phyloP scores from a whole-genome alignment of 2,888 invertebrate species.

The Acrobasis repandana region DNA sequence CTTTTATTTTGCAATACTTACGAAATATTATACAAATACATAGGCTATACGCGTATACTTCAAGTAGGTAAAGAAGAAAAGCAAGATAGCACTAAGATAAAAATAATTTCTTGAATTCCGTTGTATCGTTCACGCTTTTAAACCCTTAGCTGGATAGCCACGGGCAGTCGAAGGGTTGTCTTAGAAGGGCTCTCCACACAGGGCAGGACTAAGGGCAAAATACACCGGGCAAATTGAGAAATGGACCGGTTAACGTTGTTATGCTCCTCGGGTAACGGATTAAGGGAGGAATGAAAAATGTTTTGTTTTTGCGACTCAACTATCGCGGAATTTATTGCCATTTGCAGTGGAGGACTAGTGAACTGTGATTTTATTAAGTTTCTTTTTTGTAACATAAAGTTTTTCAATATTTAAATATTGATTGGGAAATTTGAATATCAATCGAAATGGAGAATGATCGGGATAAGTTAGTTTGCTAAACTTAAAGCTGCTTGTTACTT shows the following conservation, averaged over 20 bases:
- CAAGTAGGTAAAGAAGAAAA: not conserved
- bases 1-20: too few species aligned
- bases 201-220: conserved; percentile 32
- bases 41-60: too few species aligned
- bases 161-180: conserved; percentile 72
- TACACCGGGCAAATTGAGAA: conserved; percentile 70
- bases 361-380: not conserved
- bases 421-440: too few species aligned
- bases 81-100: conserved; percentile 1
- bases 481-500: too few species aligned
- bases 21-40: too few species aligned
- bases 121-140: conserved; percentile 31
- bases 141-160: conserved; percentile 41
- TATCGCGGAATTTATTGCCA: conserved; percentile 44
- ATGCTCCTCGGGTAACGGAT: conserved; percentile 69
- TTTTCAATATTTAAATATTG: not conserved
- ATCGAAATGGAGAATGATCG: too few species aligned
- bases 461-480: too few species aligned
- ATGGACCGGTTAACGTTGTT: conserved; percentile 82
- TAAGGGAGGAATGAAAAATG: conserved; percentile 71
- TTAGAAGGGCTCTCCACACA: conserved; percentile 52
- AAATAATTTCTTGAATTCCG: conserved; percentile 43
- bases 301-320: conserved; percentile 60
- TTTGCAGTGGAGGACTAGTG: conserved; percentile 20
- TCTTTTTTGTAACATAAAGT: not conserved